phyloP scores from a whole-genome alignment of 2,113 vertebrate genomes.

The Lepisosteus osseus region DNA sequence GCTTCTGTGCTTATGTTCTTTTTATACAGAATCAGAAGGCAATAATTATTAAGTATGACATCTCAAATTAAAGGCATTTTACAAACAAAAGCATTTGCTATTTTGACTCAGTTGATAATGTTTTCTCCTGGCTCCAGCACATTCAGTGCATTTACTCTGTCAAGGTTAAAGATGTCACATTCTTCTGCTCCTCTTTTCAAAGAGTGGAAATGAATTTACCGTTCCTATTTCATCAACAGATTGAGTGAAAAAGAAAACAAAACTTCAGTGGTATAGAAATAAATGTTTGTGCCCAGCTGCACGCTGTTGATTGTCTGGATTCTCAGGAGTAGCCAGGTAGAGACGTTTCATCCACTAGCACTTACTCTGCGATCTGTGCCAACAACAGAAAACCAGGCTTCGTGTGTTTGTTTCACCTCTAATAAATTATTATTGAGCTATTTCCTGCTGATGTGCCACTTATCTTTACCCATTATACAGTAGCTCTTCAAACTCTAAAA shows the following conservation, averaged over 20 bases:
- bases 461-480: neutral
- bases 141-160: neutral
- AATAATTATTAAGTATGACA: too few relatives aligned
- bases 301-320: slow-evolving; percentile 1
- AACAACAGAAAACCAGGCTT: neutral
- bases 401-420: neutral
- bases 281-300: slow-evolving; percentile 7
- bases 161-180: neutral
- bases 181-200: neutral
- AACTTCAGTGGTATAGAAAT: neutral
- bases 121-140: neutral
- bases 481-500: neutral
- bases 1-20: too few relatives aligned
- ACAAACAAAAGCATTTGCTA: too few relatives aligned
- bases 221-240: slow-evolving; percentile 9
- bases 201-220: neutral
- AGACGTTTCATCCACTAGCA: slow-evolving; percentile 2
- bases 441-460: neutral
- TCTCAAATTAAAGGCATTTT: too few relatives aligned
- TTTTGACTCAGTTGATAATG: neutral
- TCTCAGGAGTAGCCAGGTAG: slow-evolving; percentile 5
- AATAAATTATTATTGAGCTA: slow-evolving; percentile 6
- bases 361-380: slow-evolving; percentile 1
- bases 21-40: too few relatives aligned
- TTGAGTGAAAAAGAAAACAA: neutral